These are phyloP conservation scores for Gymnodraco acuticeps DNA, from an alignment of 2,797 vertebrate species.

Conservation along the genomic window DNA sequence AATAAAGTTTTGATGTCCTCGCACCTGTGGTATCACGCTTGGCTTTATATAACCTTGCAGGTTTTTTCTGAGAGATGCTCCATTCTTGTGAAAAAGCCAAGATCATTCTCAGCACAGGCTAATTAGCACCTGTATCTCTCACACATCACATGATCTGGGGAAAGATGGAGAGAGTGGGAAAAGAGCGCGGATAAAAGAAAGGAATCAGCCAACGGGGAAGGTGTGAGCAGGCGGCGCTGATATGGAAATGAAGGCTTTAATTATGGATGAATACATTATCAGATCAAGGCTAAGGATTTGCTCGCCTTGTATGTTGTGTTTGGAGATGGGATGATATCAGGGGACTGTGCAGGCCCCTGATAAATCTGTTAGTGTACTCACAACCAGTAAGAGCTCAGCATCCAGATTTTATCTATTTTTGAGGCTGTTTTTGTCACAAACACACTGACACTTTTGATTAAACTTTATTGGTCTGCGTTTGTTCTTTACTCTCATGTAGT, in stretches of 20 bases:
- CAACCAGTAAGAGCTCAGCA: conserved; percentile 12
- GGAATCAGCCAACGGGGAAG: conserved; percentile 55
- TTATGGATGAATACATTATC: conserved; percentile 82
- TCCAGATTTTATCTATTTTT: conserved; percentile 6
- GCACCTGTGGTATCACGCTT: conserved; percentile 30
- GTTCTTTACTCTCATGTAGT: not conserved
- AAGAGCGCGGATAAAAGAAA: conserved; percentile 38
- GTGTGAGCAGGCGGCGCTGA: conserved; percentile 72
- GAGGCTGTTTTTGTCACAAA: not conserved
- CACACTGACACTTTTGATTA: not conserved
- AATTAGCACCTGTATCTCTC: conserved; percentile 76
- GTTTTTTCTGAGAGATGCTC: too few relatives aligned
- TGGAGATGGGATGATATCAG: conserved; percentile 53
- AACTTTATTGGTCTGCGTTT: not conserved
- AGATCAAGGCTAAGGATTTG: conserved; percentile 72
- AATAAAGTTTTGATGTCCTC: conserved; percentile 33
- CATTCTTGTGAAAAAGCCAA: too few relatives aligned
- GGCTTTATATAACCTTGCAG: conserved; percentile 55
- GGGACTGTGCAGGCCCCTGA: conserved; percentile 41
- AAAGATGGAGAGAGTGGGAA: conserved; percentile 11
- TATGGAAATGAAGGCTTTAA: conserved; percentile 84
- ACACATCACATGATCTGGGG: conserved; percentile 45
- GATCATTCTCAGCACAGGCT: conserved; percentile 43
- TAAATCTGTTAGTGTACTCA: conserved; percentile 40
- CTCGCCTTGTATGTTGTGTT: conserved; percentile 57